These are phyloP conservation scores for Boulengeromyrus knoepffleri DNA, from an alignment of 2,113 vertebrate species.

Conservation along the genomic window DNA sequence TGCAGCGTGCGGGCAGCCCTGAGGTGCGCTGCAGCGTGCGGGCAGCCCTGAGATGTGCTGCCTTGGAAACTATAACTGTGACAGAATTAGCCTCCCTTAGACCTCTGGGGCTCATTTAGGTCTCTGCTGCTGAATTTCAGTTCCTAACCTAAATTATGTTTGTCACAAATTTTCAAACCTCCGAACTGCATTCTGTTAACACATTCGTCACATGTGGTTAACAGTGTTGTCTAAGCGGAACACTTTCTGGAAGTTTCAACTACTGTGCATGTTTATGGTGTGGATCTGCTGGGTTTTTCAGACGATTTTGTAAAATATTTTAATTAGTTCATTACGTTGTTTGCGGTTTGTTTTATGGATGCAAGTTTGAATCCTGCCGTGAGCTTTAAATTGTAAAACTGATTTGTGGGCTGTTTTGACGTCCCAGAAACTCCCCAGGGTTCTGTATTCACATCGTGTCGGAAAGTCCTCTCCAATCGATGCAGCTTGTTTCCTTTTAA, in stretches of 20 bases:
- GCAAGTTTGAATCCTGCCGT: not conserved
- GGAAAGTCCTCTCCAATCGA: not conserved
- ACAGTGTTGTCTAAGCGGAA: not conserved
- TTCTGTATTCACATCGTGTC: not conserved
- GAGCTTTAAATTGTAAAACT: not conserved
- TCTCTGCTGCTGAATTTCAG: not conserved
- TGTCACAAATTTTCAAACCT: not conserved
- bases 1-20: no score
- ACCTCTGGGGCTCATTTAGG: not conserved
- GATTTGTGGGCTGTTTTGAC: not conserved
- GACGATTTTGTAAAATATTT: not conserved
- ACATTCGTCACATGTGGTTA: not conserved
- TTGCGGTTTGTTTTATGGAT: not conserved
- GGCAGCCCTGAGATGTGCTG: not conserved
- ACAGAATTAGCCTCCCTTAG: not conserved
- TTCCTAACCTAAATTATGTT: not conserved
- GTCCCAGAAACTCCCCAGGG: not conserved
- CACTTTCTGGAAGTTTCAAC: not conserved
- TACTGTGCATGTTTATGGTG: not conserved
- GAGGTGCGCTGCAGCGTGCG: no score
- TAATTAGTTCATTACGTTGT: not conserved
- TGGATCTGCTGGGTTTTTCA: not conserved
- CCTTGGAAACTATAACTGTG: not conserved
- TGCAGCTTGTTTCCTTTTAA: not conserved
- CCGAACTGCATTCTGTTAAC: not conserved